These are phyloP conservation scores for Drosophila meridionalis DNA, from an alignment of 2,888 invertebrate species.

Conservation along the genomic window DNA sequence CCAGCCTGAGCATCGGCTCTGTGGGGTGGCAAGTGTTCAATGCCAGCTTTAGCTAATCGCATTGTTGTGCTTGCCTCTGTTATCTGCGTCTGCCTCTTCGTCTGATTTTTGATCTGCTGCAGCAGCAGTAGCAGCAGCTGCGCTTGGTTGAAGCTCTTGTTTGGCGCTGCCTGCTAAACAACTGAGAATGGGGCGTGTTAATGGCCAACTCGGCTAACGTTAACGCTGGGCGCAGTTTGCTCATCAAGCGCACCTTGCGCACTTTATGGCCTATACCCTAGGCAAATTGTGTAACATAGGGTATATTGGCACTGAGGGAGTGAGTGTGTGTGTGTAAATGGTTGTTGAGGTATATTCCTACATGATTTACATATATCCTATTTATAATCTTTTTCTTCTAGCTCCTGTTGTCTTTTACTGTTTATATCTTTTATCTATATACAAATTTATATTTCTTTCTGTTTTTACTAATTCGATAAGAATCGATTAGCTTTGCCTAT, in stretches of 20 bases:
- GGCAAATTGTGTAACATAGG: not conserved
- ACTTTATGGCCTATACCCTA: constrained; percentile 8
- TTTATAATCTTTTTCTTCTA: not conserved
- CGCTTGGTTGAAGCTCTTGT: constrained; percentile 31
- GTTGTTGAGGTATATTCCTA: not conserved
- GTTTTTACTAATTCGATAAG: not conserved
- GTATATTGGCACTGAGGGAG: not conserved
- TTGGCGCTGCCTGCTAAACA: constrained; percentile 27
- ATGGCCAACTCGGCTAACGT: constrained; percentile 35
- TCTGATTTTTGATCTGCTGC: constrained; percentile 34
- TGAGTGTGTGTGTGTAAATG: too few relatives aligned
- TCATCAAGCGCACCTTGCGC: constrained; percentile 26
- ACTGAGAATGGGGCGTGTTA: constrained; percentile 47
- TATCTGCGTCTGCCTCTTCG: constrained; percentile 11
- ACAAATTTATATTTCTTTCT: not conserved
- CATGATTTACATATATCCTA: too few relatives aligned
- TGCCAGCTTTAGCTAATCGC: constrained; percentile 57
- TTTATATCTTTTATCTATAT: not conserved
- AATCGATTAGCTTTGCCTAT: not conserved
- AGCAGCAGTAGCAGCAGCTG: constrained; percentile 30
- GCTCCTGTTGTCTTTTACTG: not conserved
- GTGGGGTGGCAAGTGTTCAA: constrained; percentile 7
- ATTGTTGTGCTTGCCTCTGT: constrained; percentile 44
- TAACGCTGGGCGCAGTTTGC: constrained; percentile 23
- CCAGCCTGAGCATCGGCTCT: constrained; percentile 16